Conservation (phyloP, 2,888 invertebrate species). For the Caenorhabditis sp. region DNA sequence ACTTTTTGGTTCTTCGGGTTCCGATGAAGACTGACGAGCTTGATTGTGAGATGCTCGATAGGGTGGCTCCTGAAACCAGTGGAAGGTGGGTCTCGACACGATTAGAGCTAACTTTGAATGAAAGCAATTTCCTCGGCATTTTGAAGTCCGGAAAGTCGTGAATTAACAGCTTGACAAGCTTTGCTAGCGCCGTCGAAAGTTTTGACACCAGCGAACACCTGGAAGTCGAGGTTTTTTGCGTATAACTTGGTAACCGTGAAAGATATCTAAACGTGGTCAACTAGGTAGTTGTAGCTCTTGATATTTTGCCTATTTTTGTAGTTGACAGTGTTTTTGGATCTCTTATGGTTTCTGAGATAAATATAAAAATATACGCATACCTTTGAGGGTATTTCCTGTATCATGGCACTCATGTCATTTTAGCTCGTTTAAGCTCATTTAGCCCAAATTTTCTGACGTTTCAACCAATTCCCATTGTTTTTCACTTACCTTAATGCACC, state of each 20-base stretch:
- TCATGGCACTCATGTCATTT: too few species aligned
- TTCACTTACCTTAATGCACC: slow-evolving; percentile 32
- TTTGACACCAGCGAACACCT: slow-evolving; percentile 11
- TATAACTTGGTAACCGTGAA: background rate
- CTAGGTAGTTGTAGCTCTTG: too few species aligned
- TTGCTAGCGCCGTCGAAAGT: slow-evolving; percentile 6
- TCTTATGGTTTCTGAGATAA: too few species aligned
- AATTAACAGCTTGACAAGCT: slow-evolving; percentile 10
- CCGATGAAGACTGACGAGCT: slow-evolving; percentile 22
- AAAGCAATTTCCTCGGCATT: background rate
- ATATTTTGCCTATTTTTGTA: too few species aligned
- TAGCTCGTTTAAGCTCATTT: too few species aligned
- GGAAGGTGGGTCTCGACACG: too few species aligned
- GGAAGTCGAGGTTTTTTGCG: background rate
- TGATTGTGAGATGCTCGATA: slow-evolving; percentile 4
- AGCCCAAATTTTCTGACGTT: background rate
- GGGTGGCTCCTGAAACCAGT: too few species aligned
- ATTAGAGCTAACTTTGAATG: background rate
- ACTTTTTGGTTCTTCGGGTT: slow-evolving; percentile 1
- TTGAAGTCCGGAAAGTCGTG: slow-evolving; percentile 32
- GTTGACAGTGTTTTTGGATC: too few species aligned
- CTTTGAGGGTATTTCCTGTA: too few species aligned
- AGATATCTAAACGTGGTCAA: background rate
- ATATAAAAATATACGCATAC: too few species aligned
- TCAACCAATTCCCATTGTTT: background rate